Percentiles rank a stretch among this genome's conserved stretches.
Conservation (phyloP, 2,888 invertebrate genomes). For the Lissocephala sabroskyi region DNA sequence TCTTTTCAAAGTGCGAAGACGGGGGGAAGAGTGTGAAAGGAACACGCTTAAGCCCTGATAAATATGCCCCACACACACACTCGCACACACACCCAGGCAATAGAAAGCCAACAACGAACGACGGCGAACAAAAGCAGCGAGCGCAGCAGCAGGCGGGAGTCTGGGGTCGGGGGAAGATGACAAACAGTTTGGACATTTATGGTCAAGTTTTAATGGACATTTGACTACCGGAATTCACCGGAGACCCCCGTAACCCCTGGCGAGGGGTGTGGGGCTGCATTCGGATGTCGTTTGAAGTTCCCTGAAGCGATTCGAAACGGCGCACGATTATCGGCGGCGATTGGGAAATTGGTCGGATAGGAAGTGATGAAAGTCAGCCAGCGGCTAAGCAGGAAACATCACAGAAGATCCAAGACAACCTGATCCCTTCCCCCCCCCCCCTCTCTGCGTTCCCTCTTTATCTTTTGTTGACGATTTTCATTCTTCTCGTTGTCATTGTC, state of each 20-base stretch:
- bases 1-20: neutral
- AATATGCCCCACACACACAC: conserved; percentile 29
- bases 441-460: neutral
- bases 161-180: conserved; percentile 32
- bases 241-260: conserved; percentile 6
- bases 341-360: neutral
- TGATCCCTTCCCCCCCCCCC: too few species aligned
- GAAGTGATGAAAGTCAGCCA: neutral
- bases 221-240: conserved; percentile 68
- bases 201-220: conserved; percentile 67
- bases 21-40: conserved; percentile 33
- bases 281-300: conserved; percentile 1
- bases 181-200: conserved; percentile 67
- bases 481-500: neutral
- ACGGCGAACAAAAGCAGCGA: conserved; percentile 12
- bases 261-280: neutral
- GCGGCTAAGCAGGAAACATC: conserved; percentile 5
- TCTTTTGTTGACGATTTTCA: neutral
- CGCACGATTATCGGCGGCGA: neutral
- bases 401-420: too few species aligned
- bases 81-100: conserved; percentile 22
- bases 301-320: neutral
- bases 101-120: conserved; percentile 38
- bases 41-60: conserved; percentile 49
- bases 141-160: conserved; percentile 1